These are phyloP conservation scores for Ferrisia virgata DNA, from an alignment of 2,888 invertebrate species.

Conservation along the genomic window DNA sequence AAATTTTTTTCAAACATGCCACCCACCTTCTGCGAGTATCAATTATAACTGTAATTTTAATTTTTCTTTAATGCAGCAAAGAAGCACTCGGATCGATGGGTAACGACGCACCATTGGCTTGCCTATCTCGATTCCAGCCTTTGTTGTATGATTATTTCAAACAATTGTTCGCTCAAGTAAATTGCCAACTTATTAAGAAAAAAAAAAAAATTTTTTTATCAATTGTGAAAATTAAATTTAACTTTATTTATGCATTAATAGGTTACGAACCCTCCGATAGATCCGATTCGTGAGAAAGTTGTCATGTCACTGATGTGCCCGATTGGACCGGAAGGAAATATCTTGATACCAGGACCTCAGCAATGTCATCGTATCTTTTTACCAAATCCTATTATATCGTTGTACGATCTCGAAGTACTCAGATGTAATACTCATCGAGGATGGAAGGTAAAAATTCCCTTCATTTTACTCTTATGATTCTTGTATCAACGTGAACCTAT, in stretches of 20 bases:
- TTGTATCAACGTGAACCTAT: too few species aligned
- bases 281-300: slow-evolving; percentile 97
- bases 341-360: slow-evolving; percentile 80
- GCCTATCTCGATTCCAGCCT: slow-evolving; percentile 92
- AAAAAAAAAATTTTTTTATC: too few species aligned
- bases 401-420: slow-evolving; percentile 83
- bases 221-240: background rate
- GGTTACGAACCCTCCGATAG: slow-evolving; percentile 98
- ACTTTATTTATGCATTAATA: too few species aligned
- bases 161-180: slow-evolving; percentile 93
- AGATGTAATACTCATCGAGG: slow-evolving; percentile 78
- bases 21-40: too few species aligned
- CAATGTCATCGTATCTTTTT: slow-evolving; percentile 90
- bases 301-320: slow-evolving; percentile 98
- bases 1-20: background rate
- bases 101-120: slow-evolving; percentile 96
- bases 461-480: background rate
- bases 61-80: slow-evolving; percentile 65
- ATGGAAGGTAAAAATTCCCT: slow-evolving; percentile 64
- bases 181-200: too few species aligned
- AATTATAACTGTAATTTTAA: slow-evolving; percentile 5
- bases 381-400: slow-evolving; percentile 88
- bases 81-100: slow-evolving; percentile 99
- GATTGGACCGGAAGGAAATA: slow-evolving; percentile 93
- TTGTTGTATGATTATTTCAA: slow-evolving; percentile 96